Evolutionary conservation across 1,140 invertebrate species (phyloP), one percentile per base, ranked within the genome.

Genomic region (Magallana angulata): DNA sequence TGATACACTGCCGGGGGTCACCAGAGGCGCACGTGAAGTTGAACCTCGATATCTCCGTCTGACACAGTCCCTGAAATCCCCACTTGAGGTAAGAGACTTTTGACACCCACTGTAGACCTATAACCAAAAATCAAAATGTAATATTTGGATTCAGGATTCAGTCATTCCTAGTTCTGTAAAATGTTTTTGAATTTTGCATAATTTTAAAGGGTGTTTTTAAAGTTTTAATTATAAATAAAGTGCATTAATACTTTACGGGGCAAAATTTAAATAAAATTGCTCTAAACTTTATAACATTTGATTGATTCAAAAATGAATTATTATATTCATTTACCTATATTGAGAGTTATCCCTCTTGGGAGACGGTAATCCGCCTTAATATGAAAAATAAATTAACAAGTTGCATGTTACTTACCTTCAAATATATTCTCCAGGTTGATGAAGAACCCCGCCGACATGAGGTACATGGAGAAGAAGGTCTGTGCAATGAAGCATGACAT

Each of bases 341-440:
- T 48, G 36, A 48, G 36, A 48, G 36, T 48, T 48, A 48, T 48
- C 36, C 36, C 36, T 48, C 36, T 48, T 48, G 36, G 5, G 36
- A 48, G 36, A 48, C 3, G 36, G 36, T 48, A 48, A 48, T 48
- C 3, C 5, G 36, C 36, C 5, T 48, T 48, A 4, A 48, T 48
- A 48, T 48, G 36, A 48, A 48, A 48, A 48, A 5, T 48, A 4
- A 5, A 48, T 48, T 48, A 48, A 2, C 36, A 48, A 48, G 36
- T 2, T 48, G 5, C 36, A 48, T 48, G 36, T 48, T 48, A 48
- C 68, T 91, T 90, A 94, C 93, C 92, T 85, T 90, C 84, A 57
- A 93, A 88, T 84, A 94, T 92, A 90, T 91, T 93, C 71, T 92
- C 90, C 48, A 94, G 83, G 83, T 93, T 94, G 84, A 94, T 92